Base-by-base conservation (phyloP, 2,113 vertebrate species). In the Sisor rabdophorus region DNA sequence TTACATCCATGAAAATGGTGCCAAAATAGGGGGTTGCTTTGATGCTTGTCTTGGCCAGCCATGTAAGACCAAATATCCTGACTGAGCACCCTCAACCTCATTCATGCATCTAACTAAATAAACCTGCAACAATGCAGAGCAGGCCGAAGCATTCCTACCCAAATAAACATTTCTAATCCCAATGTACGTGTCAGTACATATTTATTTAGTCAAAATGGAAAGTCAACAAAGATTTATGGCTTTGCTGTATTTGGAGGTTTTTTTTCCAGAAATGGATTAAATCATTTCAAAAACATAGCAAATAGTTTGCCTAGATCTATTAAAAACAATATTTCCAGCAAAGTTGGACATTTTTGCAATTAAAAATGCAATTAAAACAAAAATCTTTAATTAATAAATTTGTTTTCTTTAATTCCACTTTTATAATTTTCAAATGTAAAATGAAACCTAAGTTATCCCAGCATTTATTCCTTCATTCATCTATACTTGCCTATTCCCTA, bases 31-130 rank as follows among this genome's bases (percentile, higher is more conserved):
- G 20, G 17, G 54, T 59, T 40, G 64, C 52, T 84, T 80, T 86
- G 75, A 83, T 83, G 79, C 79, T 65, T 83, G 54, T 84, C 15
- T 77, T 82, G 75, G 71, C 74, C 52, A 79, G 73, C 76, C 19
- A 77, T 81, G 84, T 87, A 78, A 90, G 87, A 88, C 87, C 87
- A 91, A 90, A 92, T 91, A 90, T 92, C 89, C 89, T 90, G 88
- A 68, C 65, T 61, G 59, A 40, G 60, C 61, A 60, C 17, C 77
- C 80, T 86, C 75, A 85, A 85, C 84, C 85, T 82, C 53, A 75
- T 82, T 85, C 82, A 87, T 81, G 71, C 77, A 81, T 55, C 81
- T 86, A 87, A 82, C 82, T 68, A 91, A 91, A 91, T 86, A 90
- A 85, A 82, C 68, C 32, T 77, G 61, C 72, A 87, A 90, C 88